Conservation (phyloP, 2,888 invertebrate species). For the Digitonthophagus gazella region DNA sequence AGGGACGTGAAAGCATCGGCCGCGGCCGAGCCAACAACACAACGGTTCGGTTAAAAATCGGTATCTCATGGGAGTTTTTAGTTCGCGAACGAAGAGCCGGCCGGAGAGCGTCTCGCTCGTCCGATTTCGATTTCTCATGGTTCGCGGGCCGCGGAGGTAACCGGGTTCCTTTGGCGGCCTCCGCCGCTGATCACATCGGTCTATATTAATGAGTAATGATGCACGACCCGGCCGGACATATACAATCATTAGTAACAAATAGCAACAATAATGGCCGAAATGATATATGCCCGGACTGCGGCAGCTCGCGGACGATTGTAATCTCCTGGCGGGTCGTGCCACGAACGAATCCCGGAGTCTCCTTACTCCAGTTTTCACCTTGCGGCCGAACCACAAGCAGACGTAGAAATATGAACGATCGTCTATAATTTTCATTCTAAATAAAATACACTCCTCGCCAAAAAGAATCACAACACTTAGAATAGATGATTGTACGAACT, state of each 20-base stretch:
- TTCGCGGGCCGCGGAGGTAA: slow-evolving; percentile 28
- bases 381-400: slow-evolving; percentile 7
- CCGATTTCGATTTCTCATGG: slow-evolving; percentile 44
- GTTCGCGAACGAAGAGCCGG: not conserved
- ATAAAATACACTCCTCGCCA: too few species aligned
- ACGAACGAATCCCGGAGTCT: slow-evolving; percentile 17
- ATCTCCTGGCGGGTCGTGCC: slow-evolving; percentile 43
- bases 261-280: slow-evolving; percentile 53
- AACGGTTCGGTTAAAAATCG: too few species aligned
- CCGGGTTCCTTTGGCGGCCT: slow-evolving; percentile 2
- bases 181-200: slow-evolving; percentile 49
- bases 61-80: not conserved
- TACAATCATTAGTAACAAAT: slow-evolving; percentile 54
- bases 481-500: too few species aligned
- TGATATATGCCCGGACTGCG: slow-evolving; percentile 46
- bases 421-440: too few species aligned
- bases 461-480: too few species aligned
- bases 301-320: slow-evolving; percentile 45
- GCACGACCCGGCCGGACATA: slow-evolving; percentile 53
- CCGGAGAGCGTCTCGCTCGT: not conserved
- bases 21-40: too few species aligned
- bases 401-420: too few species aligned
- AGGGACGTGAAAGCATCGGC: not conserved
- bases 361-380: not conserved
- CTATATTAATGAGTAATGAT: slow-evolving; percentile 54